Evolutionary conservation across 2,113 vertebrate genomes (phyloP).

Genomic region (Dasypus novemcinctus): DNA sequence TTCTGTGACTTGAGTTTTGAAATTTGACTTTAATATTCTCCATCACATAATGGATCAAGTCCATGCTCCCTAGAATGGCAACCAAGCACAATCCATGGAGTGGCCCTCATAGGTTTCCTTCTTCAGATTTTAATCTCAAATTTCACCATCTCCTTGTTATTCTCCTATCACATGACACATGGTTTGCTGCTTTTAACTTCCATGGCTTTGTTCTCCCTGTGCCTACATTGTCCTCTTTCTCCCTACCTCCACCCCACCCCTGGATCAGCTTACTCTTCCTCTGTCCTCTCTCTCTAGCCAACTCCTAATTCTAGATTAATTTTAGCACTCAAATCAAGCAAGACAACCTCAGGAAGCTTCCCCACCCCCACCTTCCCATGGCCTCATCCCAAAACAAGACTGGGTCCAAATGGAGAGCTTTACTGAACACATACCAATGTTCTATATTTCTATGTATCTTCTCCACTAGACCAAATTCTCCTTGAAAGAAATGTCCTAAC

Average conservation of each 20-base stretch:
- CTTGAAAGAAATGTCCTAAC: background rate
- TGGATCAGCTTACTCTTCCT: background rate
- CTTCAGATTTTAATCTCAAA: background rate
- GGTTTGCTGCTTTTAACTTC: background rate
- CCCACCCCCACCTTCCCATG: background rate
- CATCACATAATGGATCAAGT: background rate
- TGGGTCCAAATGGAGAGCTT: background rate
- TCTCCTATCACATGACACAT: accelerated
- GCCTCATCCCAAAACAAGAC: background rate
- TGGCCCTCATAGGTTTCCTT: background rate
- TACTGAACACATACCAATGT: background rate
- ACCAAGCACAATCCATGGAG: background rate
- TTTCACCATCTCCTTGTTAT: background rate
- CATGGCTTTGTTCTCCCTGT: background rate
- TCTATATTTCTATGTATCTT: background rate
- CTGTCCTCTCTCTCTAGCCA: background rate
- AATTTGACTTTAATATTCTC: background rate
- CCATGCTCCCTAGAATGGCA: background rate
- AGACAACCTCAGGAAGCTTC: background rate
- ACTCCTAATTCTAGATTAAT: background rate
- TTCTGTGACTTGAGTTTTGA: background rate
- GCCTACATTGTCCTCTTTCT: background rate
- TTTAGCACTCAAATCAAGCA: background rate
- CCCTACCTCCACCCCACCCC: no score
- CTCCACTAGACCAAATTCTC: background rate